Conservation (phyloP, 2,888 invertebrate genomes). For the Drosophila nr. perissopoda region DNA sequence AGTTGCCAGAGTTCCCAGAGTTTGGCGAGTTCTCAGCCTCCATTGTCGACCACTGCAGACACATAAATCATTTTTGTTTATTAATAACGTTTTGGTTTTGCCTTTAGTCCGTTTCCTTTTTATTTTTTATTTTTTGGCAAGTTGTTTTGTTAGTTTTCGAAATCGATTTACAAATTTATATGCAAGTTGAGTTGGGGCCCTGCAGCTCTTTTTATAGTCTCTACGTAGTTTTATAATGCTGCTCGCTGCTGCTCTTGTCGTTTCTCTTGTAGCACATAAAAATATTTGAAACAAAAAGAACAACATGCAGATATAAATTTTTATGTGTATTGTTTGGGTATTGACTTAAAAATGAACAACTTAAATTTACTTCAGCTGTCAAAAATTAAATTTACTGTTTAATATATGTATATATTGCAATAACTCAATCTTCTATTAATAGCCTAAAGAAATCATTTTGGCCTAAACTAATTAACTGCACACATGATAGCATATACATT, state of each 20-base stretch:
- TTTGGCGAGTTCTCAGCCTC: conserved; percentile 23
- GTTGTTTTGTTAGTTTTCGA: conserved; percentile 70
- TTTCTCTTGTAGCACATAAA: conserved; percentile 30
- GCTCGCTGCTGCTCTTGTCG: background rate
- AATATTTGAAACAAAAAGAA: conserved; percentile 15
- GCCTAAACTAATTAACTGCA: background rate
- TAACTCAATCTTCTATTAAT: background rate
- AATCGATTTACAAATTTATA: conserved; percentile 70
- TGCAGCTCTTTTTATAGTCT: conserved; percentile 17
- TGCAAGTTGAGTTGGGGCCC: conserved; percentile 34
- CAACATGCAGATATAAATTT: conserved; percentile 1
- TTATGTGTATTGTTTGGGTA: conserved; percentile 4
- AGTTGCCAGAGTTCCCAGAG: conserved; percentile 36
- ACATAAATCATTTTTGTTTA: conserved; percentile 75
- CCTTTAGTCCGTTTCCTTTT: conserved; percentile 14
- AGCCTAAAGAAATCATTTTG: background rate
- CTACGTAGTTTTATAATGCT: conserved; percentile 15
- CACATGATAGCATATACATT: background rate
- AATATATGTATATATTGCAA: background rate
- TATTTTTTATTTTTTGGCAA: conserved; percentile 52
- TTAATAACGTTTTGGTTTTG: conserved; percentile 63
- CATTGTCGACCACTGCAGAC: conserved; percentile 53
- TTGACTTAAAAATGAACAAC: conserved; percentile 9
- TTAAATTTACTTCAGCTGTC: background rate
- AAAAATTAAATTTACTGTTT: background rate